These are phyloP conservation scores for Lottia scabra DNA, from an alignment of 2,888 invertebrate species.

Conservation along the genomic window DNA sequence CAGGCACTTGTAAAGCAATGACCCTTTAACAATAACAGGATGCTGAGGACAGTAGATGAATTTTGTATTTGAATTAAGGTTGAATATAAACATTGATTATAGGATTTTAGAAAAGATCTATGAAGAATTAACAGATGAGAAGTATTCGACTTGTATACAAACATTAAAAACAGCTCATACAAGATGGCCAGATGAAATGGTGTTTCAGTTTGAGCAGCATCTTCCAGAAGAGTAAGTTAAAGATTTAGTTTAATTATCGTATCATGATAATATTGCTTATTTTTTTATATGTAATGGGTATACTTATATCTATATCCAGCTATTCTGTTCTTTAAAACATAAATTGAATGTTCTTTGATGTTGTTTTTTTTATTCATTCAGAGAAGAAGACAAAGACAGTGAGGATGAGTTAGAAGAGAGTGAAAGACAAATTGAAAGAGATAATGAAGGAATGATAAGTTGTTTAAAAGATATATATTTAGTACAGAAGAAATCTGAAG, in stretches of 20 bases:
- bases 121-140: constrained; percentile 34
- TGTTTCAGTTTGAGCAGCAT: background rate
- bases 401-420: constrained; percentile 14
- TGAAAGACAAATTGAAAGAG: background rate
- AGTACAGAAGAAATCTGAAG: constrained; percentile 30
- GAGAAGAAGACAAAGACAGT: constrained; percentile 11
- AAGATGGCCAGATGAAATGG: background rate
- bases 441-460: constrained; percentile 18
- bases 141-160: background rate
- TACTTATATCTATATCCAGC: no score
- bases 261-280: no score
- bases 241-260: background rate
- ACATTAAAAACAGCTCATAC: background rate
- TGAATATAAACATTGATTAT: constrained; percentile 15
- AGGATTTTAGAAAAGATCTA: constrained; percentile 51
- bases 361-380: no score
- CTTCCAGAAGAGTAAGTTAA: background rate
- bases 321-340: no score
- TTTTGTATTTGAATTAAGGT: no score
- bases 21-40: no score
- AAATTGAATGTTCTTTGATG: no score
- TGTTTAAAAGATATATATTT: constrained; percentile 34
- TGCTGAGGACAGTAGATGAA: no score
- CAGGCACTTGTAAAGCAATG: no score
- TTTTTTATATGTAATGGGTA: no score